Evolutionary conservation across 2,797 vertebrate species (phyloP), one percentile per base, ranked within the genome.

Genomic region (Eptatretus atami): DNA sequence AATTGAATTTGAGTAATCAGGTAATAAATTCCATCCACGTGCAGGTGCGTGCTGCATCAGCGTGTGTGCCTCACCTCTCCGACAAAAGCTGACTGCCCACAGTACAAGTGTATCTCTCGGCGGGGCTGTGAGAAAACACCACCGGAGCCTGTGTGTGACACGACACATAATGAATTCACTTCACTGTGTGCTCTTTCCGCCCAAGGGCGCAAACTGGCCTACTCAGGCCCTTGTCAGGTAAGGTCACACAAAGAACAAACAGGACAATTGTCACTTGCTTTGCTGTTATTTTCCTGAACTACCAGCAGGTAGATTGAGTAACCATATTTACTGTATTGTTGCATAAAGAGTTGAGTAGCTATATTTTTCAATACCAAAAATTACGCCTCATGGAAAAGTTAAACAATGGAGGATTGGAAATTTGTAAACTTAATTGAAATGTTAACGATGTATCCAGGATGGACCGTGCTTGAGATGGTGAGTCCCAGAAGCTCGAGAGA

Each of bases 221-320:
- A 96, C 73, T 78, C 70, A 73, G 88, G 90, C 12, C 80, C 81
- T 0, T 98, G 90, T 71, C 87, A 96, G 82, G 90, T 95, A 79
- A 63, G 70, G 65, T 66, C 55, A 53, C 57, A 61, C 12, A 44
- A 8, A 44, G 6, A 44, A 44, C 31, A 44, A 44, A 8, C 6
- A 44, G 31, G 31, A 8, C 31, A 44, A 44, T 44, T 44, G 31
- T 8, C 31, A 44, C 31, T 44, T 44, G 31, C 19, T 44, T 44
- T 44, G 31, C 6, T 44, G 2, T 5, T 44, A 44, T 44, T 44
- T 44, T 44, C 31, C 31, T 44, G 2, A 44, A 44, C 31, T 44
- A 44, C 3, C 31, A 44, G 31, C 31, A 44, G 31, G 31, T 44
- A 8, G 31, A 44, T 44, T 3, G 31, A 44, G 31, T 44, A 44